Evolutionary conservation across 2,888 invertebrate genomes (phyloP).

Genomic region (Julus scandinavius): DNA sequence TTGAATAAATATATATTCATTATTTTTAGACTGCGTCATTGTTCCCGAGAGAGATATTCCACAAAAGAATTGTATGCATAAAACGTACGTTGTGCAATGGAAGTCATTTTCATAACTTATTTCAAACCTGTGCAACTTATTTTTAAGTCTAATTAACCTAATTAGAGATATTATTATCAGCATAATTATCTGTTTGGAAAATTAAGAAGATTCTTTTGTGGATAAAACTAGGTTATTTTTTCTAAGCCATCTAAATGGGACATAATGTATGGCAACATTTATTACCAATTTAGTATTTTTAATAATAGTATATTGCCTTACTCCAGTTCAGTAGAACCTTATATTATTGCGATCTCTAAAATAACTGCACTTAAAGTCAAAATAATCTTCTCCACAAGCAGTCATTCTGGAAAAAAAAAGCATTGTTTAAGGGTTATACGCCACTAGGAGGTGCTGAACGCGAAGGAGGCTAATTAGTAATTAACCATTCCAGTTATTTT

Average conservation of each 20-base stretch:
- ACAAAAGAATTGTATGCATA: neutral
- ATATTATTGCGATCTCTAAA: no score
- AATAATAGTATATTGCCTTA: neutral
- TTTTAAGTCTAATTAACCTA: neutral
- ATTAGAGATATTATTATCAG: neutral
- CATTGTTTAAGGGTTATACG: no score
- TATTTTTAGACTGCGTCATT: neutral
- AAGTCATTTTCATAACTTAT: neutral
- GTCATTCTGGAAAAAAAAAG: no score
- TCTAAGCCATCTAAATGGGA: neutral
- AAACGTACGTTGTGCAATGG: no score
- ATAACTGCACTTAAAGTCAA: no score
- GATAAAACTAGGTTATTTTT: neutral
- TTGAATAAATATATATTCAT: neutral
- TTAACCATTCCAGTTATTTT: conserved; percentile 31
- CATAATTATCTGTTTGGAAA: neutral
- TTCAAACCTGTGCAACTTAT: neutral
- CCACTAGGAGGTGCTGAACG: no score
- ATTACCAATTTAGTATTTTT: conserved; percentile 27
- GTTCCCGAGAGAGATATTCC: neutral
- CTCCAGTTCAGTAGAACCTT: no score
- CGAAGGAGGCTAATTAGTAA: neutral
- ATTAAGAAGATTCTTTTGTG: neutral
- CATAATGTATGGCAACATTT: neutral
- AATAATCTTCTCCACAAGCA: no score